Percentiles rank a stretch among this genome's conserved stretches.
These are phyloP conservation scores for Drosophila fuyamai DNA, from an alignment of 1,140 invertebrate genomes.

Conservation along the genomic window DNA sequence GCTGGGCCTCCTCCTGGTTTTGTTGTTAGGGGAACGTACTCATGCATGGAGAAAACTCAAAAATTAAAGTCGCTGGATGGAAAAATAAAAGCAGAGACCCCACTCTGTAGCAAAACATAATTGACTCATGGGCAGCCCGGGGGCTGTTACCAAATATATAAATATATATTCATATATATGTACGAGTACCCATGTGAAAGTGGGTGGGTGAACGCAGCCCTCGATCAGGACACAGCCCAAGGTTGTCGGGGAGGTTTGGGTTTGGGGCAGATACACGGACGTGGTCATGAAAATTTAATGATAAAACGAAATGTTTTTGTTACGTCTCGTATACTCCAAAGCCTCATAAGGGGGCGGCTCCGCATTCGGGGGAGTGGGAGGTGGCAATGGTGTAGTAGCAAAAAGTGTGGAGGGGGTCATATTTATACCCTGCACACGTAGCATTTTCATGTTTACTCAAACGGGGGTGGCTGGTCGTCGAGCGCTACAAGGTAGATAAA, in stretches of 20 bases:
- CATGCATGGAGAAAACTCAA: slow-evolving; percentile 41
- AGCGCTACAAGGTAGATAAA: slow-evolving; percentile 67
- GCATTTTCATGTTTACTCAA: slow-evolving; percentile 55
- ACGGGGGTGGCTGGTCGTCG: slow-evolving; percentile 50
- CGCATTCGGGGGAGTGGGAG: neutral
- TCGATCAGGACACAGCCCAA: slow-evolving; percentile 39
- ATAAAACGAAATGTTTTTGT: slow-evolving; percentile 82
- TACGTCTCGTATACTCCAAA: slow-evolving; percentile 60
- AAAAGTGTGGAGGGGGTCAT: slow-evolving; percentile 10
- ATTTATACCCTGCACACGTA: slow-evolving; percentile 73
- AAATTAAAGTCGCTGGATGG: slow-evolving; percentile 75
- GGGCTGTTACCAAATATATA: slow-evolving; percentile 26
- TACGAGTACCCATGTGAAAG: slow-evolving; percentile 1
- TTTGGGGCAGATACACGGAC: slow-evolving; percentile 48
- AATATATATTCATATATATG: neutral
- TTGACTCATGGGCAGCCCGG: slow-evolving; percentile 68
- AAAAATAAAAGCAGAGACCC: slow-evolving; percentile 51
- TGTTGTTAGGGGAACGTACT: slow-evolving; percentile 48
- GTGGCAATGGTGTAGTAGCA: neutral
- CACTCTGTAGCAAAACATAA: slow-evolving; percentile 55
- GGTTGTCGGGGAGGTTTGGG: slow-evolving; percentile 35
- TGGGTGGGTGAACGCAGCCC: slow-evolving; percentile 6
- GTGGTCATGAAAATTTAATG: slow-evolving; percentile 82
- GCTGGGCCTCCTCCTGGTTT: slow-evolving; percentile 14
- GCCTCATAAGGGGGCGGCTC: slow-evolving; percentile 22